Conservation (phyloP, 2,888 invertebrate species). For the Cryptocephalus moraei region DNA sequence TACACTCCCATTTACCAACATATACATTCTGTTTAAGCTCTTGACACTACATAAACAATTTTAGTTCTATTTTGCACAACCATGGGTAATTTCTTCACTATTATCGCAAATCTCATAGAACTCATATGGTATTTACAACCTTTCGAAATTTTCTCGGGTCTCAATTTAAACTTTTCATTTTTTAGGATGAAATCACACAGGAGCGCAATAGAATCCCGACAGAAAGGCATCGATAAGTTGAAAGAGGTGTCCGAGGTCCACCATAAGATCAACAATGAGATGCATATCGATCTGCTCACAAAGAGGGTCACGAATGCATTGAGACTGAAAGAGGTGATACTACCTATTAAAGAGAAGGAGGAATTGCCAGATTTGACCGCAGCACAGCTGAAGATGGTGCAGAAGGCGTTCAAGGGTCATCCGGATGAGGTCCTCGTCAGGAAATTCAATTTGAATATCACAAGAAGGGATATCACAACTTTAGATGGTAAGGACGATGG, state of each 20-base stretch:
- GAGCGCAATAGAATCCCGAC: conserved; percentile 23
- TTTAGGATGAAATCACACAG: conserved; percentile 15
- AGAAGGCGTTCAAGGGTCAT: conserved; percentile 48
- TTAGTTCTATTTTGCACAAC: no score
- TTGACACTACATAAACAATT: no score
- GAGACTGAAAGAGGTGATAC: conserved; percentile 35
- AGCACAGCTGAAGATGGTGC: conserved; percentile 52
- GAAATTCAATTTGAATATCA: conserved; percentile 52
- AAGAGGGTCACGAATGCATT: conserved; percentile 36
- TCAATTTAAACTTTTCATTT: conserved; percentile 2
- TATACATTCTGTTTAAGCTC: no score
- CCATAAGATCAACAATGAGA: conserved; percentile 30
- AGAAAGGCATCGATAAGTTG: conserved; percentile 32
- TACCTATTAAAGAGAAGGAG: conserved; percentile 44
- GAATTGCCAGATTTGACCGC: conserved; percentile 53
- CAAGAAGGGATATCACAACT: conserved; percentile 39
- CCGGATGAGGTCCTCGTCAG: conserved; percentile 56
- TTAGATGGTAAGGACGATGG: background rate
- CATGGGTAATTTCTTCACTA: no score
- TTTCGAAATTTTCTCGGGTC: no score
- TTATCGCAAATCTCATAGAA: no score
- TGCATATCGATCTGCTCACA: conserved; percentile 30
- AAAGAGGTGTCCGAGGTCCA: conserved; percentile 23
- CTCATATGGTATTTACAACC: no score
- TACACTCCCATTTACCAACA: no score